A percentile compares a stretch with the other conserved stretches of the same genome.
Conservation (phyloP, 2,797 vertebrate genomes). For the Oreochromis mossambicus region DNA sequence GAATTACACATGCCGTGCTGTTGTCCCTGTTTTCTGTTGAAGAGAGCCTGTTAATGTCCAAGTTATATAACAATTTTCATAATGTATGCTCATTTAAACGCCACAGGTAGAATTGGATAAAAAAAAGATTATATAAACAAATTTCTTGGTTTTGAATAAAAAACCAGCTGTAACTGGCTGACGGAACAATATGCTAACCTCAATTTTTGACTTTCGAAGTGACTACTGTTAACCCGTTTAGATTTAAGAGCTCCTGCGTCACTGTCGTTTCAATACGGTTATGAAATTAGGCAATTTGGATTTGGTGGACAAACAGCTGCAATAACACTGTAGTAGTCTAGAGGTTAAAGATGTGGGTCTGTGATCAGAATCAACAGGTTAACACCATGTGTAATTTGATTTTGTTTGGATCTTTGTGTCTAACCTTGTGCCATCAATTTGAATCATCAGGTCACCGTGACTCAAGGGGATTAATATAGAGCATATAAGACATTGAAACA, state of each 20-base stretch:
- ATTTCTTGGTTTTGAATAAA: constrained; percentile 22
- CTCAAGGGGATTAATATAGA: constrained; percentile 31
- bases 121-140: constrained; percentile 48
- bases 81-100: constrained; percentile 27
- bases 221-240: not conserved
- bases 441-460: constrained; percentile 35
- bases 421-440: not conserved
- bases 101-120: not conserved
- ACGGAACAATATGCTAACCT: constrained; percentile 20
- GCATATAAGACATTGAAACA: constrained; percentile 9
- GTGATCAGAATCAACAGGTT: not conserved
- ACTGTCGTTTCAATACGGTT: not conserved
- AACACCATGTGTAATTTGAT: constrained; percentile 8
- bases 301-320: not conserved
- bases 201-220: constrained; percentile 19
- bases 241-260: not conserved
- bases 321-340: not conserved
- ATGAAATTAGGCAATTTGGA: constrained; percentile 8
- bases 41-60: not conserved
- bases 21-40: constrained; percentile 14
- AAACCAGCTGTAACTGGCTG: not conserved
- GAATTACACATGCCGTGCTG: constrained; percentile 13
- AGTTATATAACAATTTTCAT: constrained; percentile 48
- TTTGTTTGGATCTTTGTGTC: constrained; percentile 12
- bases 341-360: not conserved